Evolutionary conservation across 2,797 vertebrate genomes (phyloP), one percentile per base, ranked within the genome.

Genomic region (Corythornis leucogaster): DNA sequence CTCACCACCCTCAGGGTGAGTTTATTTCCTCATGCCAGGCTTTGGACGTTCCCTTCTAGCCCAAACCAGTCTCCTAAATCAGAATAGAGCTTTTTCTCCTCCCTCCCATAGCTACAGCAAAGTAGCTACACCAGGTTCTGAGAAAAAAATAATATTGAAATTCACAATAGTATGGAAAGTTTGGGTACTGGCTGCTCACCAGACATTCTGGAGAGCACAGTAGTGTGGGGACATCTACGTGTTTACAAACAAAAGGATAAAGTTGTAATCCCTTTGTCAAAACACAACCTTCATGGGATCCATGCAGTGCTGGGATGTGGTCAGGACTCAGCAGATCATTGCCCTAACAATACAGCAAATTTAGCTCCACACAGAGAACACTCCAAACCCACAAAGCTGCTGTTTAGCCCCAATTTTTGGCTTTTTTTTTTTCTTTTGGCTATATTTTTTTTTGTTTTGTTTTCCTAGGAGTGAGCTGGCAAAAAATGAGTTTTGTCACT

Each of bases 241-340:
- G 85, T 96, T 91, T 91, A 92, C 92, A 89, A 93, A 92, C 89
- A 84, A 68, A 92, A 92, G 87, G 75, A 77, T 91, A 11, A 84
- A 81, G 75, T 77, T 86, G 45, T 93, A 93, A 92, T 91, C 87
- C 45, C 85, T 54, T 80, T 91, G 85, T 91, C 87, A 82, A 90
- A 92, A 91, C 79, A 67, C 1, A 2, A 54, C 75, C 77, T 64
- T 88, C 70, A 17, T 86, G 68, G 85, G 83, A 48, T 85, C 8
- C 58, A 3, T 22, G 30, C 51, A 12, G 66, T 3, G 3, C 87
- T 54, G 33, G 40, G 50, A 45, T 46, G 71, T 80, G 84, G 45
- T 38, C 21, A 12, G 79, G 64, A 53, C 45, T 90, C 90, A 94
- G 90, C 55, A 73, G 92, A 88, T 94, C 86, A 91, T 88, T 80